These are phyloP conservation scores for Caenorhabditis sp. DNA, from an alignment of 2,888 invertebrate species.

Conservation along the genomic window DNA sequence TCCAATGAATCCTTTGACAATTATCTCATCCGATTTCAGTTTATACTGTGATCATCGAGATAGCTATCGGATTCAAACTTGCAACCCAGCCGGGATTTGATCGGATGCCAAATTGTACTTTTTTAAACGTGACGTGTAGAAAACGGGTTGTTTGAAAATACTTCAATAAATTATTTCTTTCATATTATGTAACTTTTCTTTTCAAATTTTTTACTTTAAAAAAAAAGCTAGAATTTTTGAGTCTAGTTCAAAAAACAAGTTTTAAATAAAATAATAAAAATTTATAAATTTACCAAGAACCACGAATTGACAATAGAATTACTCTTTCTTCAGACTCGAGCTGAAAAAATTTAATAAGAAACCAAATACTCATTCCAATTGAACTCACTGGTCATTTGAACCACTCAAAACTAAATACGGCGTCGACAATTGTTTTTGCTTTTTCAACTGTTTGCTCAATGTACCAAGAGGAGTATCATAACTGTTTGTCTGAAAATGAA, in stretches of 20 bases:
- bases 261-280: too few species aligned
- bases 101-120: neutral
- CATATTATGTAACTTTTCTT: neutral
- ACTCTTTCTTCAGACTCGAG: constrained; percentile 29
- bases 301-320: neutral
- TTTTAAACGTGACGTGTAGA: neutral
- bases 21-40: constrained; percentile 5
- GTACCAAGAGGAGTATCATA: constrained; percentile 87
- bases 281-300: too few species aligned
- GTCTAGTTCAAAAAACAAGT: neutral
- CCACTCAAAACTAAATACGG: constrained; percentile 68
- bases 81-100: constrained; percentile 20
- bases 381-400: constrained; percentile 34
- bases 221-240: neutral
- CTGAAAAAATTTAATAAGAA: constrained; percentile 21
- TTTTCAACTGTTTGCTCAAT: constrained; percentile 89
- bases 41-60: constrained; percentile 28
- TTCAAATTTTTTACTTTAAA: neutral
- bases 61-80: constrained; percentile 3
- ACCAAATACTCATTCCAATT: too few species aligned
- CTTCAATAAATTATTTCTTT: neutral
- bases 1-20: constrained; percentile 26
- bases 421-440: constrained; percentile 77
- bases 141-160: too few species aligned
- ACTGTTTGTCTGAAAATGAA: constrained; percentile 42